Conservation (phyloP, 2,797 vertebrate species). For the Parauchenoglanis ngamensis region DNA sequence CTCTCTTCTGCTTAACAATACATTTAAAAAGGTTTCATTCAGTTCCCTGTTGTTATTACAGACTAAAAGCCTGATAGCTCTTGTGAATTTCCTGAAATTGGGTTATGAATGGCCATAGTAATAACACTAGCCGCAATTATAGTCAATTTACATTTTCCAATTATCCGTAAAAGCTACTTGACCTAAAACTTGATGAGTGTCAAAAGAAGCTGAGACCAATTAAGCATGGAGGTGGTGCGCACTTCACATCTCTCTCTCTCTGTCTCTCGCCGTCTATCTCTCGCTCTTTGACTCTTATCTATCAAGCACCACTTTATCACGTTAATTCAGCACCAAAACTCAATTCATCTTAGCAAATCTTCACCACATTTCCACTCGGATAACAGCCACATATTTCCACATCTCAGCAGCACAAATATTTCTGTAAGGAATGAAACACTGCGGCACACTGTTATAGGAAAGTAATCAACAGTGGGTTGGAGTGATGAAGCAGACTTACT, state of each 20-base stretch:
- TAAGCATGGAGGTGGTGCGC: conserved; percentile 53
- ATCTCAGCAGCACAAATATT: not conserved
- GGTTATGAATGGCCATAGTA: conserved; percentile 57
- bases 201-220: conserved; percentile 60
- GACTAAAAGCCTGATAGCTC: conserved; percentile 45
- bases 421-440: not conserved
- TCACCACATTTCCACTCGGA: conserved; percentile 20
- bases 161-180: conserved; percentile 67
- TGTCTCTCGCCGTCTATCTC: conserved; percentile 35
- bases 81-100: conserved; percentile 57
- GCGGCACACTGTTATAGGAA: not conserved
- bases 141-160: conserved; percentile 65
- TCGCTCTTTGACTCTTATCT: not conserved
- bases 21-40: not conserved
- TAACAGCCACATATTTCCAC: too few species aligned
- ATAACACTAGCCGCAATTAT: conserved; percentile 58
- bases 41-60: not conserved
- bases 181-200: conserved; percentile 64
- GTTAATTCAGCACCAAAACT: not conserved
- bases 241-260: conserved; percentile 36
- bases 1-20: not conserved
- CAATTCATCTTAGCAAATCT: not conserved
- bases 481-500: not conserved
- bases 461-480: not conserved
- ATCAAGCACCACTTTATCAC: not conserved